These are phyloP conservation scores for Intellagama lesueurii DNA, from an alignment of 2,797 vertebrate species.

Conservation along the genomic window DNA sequence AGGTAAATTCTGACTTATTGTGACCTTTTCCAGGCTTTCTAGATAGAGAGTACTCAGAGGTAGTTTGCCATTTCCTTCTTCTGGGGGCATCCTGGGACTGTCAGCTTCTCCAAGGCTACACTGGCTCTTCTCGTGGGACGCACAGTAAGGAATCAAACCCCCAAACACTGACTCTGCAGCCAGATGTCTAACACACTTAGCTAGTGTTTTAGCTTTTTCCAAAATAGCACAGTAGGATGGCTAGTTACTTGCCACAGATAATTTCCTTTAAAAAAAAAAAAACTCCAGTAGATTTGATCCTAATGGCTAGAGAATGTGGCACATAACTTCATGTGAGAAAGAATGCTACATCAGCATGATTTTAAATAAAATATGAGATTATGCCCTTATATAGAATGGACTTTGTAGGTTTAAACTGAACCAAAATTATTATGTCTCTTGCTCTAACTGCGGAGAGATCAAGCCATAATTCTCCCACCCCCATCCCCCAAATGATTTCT, in stretches of 20 bases:
- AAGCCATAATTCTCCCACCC: neutral
- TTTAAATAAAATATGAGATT: neutral
- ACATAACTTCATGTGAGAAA: neutral
- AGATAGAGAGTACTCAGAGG: too few relatives aligned
- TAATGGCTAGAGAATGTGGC: neutral
- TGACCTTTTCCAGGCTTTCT: too few relatives aligned
- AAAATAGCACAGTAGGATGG: neutral
- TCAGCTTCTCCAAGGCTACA: too few relatives aligned
- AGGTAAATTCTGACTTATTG: too few relatives aligned
- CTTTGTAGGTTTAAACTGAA: fast-evolving
- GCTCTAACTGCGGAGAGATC: neutral
- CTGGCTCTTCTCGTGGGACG: too few relatives aligned
- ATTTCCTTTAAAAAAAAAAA: slow-evolving; percentile 31
- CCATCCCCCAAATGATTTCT: neutral
- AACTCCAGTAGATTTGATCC: slow-evolving; percentile 9
- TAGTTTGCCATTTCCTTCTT: too few relatives aligned
- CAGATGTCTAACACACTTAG: too few relatives aligned
- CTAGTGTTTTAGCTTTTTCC: neutral
- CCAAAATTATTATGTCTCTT: neutral
- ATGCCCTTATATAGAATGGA: neutral
- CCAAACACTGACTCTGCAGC: too few relatives aligned
- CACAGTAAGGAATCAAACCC: too few relatives aligned
- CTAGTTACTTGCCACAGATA: slow-evolving; percentile 27
- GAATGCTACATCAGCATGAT: neutral
- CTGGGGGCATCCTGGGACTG: too few relatives aligned